Evolutionary conservation across 2,113 vertebrate genomes (phyloP).

Genomic region (Geococcyx californianus): DNA sequence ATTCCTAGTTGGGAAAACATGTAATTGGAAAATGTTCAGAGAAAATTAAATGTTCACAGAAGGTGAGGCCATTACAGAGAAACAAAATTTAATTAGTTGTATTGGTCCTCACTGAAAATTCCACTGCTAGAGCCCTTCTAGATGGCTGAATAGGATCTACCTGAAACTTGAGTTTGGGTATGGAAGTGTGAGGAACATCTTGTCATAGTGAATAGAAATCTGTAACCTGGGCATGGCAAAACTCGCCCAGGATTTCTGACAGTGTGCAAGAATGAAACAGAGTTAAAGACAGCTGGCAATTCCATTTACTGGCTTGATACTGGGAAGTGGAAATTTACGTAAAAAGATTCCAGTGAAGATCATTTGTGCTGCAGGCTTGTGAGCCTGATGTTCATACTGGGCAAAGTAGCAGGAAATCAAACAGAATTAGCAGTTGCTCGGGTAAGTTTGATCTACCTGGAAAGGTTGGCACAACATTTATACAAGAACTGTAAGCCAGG

Average conservation of each 20-base stretch:
- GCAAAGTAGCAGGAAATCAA: neutral
- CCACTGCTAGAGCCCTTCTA: neutral
- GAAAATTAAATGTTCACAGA: no score
- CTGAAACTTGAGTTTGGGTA: neutral
- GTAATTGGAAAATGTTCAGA: neutral
- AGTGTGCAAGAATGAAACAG: neutral
- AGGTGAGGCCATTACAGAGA: neutral
- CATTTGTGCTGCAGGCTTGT: neutral
- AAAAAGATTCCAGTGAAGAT: neutral
- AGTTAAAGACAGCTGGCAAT: neutral
- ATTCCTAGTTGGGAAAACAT: neutral
- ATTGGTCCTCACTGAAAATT: neutral
- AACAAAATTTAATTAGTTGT: neutral
- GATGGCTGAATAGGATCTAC: neutral
- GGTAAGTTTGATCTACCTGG: neutral
- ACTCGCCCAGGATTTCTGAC: neutral
- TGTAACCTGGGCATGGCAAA: neutral
- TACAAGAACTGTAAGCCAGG: neutral
- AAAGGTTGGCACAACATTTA: neutral
- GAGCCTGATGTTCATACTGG: neutral
- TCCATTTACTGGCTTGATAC: neutral
- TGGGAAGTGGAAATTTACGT: neutral
- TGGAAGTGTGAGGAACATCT: neutral
- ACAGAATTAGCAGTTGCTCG: neutral
- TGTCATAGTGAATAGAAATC: neutral